Evolutionary conservation across 2,113 vertebrate species (phyloP), one percentile per base, ranked within the genome.

Genomic region (Odocoileus hemionus): DNA sequence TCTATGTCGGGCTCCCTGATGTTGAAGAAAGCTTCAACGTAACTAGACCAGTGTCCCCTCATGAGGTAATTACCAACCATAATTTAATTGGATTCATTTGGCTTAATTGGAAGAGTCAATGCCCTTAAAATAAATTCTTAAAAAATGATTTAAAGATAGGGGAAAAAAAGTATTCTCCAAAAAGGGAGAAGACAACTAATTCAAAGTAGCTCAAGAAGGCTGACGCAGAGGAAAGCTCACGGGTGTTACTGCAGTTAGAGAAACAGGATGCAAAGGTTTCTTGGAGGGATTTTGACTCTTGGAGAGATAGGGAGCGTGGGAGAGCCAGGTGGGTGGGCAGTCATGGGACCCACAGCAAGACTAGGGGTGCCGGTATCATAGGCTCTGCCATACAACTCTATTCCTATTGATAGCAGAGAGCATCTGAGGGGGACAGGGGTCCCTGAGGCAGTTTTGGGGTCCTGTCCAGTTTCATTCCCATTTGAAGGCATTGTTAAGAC

Each of bases 11-110:
- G 28, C 99, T 99, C 98, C 99, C 99, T 89, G 99, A 99, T 96
- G 99, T 99, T 47, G 99, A 99, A 98, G 99, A 99, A 99, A 99
- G 99, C 97, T 99, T 99, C 98, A 99, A 99, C 83, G 99, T 99
- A 58, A 99, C 99, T 58, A 99, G 99, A 96, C 99, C 99, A 0
- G 99, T 99, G 9, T 99, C 99, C 47, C 99, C 99, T 97, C 99
- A 99, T 94, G 99, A 99, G 99, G 99, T 99, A 98, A 91, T 96
- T 47, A 88, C 45, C 17, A 79, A 82, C 7, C 67, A 58, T 95
- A 58, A n/a, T 36, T 64, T 91, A 57, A 89, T n/a, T 84, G 70
- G 6, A 86, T 39, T 93, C 83, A 19, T 82, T 91, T 92, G 91
- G 61, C 84, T 93, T 96, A 25, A 87, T 14, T 79, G 64, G 43